phyloP scores from a whole-genome alignment of 2,797 vertebrate genomes.

The Sebastiscus tertius region DNA sequence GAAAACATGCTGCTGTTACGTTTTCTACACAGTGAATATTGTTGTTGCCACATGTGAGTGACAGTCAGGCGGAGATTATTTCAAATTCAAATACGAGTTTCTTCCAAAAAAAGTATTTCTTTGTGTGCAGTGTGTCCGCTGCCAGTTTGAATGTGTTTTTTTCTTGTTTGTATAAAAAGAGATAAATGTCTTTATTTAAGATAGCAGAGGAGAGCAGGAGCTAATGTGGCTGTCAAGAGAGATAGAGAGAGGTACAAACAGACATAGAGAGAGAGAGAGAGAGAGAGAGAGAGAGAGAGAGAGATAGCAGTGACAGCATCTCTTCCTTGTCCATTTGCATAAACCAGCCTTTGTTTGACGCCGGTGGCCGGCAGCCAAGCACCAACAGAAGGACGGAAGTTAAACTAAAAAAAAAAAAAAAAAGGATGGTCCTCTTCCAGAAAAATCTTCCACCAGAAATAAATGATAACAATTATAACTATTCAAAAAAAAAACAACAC shows the following conservation, averaged over 20 bases:
- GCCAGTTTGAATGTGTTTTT: constrained; percentile 42
- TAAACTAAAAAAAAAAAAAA: constrained; percentile 82
- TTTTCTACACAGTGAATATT: constrained; percentile 7
- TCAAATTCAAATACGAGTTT: constrained; percentile 55
- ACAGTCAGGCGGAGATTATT: constrained; percentile 47
- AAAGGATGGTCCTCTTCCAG: constrained; percentile 83
- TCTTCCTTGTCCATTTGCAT: constrained; percentile 85
- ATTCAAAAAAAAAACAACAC: constrained; percentile 61
- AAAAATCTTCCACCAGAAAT: constrained; percentile 77
- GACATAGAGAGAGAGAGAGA: constrained; percentile 38
- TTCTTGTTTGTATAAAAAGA: constrained; percentile 48
- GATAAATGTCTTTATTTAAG: constrained; percentile 75
- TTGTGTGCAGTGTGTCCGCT: constrained; percentile 25
- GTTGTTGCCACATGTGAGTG: constrained; percentile 47
- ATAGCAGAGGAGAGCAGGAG: constrained; percentile 62
- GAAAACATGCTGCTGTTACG: background rate
- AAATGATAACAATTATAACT: constrained; percentile 80
- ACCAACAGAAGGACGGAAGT: constrained; percentile 87
- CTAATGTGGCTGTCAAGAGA: constrained; percentile 74
- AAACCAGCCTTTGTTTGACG: constrained; percentile 86
- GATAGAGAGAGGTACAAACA: constrained; percentile 65
- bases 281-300: background rate
- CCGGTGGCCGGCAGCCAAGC: constrained; percentile 84
- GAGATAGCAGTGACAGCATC: constrained; percentile 68
- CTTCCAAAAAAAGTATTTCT: constrained; percentile 32